Conservation (phyloP, 2,113 vertebrate genomes). For the Gymnobelideus leadbeateri region DNA sequence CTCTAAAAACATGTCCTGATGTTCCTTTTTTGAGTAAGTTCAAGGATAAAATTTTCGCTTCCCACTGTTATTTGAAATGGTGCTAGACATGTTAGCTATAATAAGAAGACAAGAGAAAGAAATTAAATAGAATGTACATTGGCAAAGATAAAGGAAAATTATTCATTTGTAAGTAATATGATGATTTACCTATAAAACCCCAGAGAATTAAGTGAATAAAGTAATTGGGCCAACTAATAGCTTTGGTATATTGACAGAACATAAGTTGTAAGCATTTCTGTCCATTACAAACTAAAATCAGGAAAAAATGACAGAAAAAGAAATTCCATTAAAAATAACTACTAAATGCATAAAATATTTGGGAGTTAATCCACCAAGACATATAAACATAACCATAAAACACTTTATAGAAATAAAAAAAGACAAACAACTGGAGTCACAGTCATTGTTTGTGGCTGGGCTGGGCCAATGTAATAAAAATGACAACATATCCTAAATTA, state of each 20-base stretch:
- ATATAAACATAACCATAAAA: background rate
- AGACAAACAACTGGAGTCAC: background rate
- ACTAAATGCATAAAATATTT: background rate
- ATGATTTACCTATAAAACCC: background rate
- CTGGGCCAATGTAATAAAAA: background rate
- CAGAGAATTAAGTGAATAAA: background rate
- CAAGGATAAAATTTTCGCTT: background rate
- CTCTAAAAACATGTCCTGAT: background rate
- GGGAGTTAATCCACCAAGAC: background rate
- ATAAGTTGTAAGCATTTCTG: background rate
- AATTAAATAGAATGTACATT: background rate
- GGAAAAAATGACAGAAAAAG: background rate
- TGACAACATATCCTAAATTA: background rate
- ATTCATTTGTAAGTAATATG: background rate
- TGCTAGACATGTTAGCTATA: background rate
- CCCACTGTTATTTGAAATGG: background rate
- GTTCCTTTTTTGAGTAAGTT: background rate
- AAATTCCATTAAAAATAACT: background rate
- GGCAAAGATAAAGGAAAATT: background rate
- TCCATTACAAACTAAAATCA: background rate
- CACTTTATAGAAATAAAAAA: background rate
- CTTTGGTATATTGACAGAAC: background rate
- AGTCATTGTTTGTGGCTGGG: background rate
- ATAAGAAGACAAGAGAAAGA: background rate
- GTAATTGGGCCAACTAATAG: background rate